Base-by-base conservation (phyloP, 2,113 vertebrate genomes). In the Grallaria varia region DNA sequence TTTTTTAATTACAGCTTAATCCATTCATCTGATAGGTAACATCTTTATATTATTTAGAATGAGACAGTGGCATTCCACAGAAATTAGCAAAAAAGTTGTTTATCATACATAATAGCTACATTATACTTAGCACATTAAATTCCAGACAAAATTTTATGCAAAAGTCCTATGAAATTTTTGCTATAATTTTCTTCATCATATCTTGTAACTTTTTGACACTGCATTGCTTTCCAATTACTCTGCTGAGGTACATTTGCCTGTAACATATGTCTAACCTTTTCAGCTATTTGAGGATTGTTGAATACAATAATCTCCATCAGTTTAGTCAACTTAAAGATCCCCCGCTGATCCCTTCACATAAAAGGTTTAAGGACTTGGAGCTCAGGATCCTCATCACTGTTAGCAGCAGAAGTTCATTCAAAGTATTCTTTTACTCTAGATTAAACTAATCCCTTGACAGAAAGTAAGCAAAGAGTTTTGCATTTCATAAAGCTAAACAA, bases 321-420 rank as follows among this genome's bases (percentile, higher is more conserved):
- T 93, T 88, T 88, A 91, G 67, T 80, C 63, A 95, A 76, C 2
- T 89, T 91, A 58, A 90, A 87, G 95, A 80, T 56, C 63, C 35
- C 27, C 27, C 68, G 83, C 47, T 90, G 94, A 96, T 91, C 90
- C 78, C 72, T 84, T 67, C 72, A 28, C 42, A 67, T 93, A 94
- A 96, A 91, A 81, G 82, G 63, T 93, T 96, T 96, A 96, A 86
- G 74, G 82, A 90, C 44, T 90, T 47, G 39, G 45, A 80, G 87
- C 39, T 96, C 52, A 85, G 82, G 79, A 84, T 77, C 68, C 42
- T 85, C 30, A 64, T 90, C 67, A 63, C 33, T 71, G 55, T 80
- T 85, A 81, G 59, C 42, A 91, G 62, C 58, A 87, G 87, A 58
- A 90, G 71, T 72, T 86, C 59, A 67, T 83, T 93, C 59, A 90